A percentile compares a stretch with the other conserved stretches of the same genome.
phyloP scores from a whole-genome alignment of 2,113 vertebrate genomes.

The Aleadryas rufinucha region DNA sequence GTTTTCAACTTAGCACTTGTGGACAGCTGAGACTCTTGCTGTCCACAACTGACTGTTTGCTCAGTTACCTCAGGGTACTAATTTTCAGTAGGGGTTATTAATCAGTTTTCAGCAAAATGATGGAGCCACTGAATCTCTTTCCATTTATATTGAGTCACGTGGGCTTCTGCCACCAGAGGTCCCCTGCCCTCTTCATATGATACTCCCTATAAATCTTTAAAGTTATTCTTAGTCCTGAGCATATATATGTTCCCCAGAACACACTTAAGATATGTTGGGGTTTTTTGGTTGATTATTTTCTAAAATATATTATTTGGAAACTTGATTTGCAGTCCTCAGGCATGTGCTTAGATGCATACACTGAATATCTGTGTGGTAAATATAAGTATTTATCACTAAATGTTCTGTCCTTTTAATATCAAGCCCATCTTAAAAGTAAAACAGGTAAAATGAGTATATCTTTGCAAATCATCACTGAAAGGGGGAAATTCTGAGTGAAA shows the following conservation, averaged over 20 bases:
- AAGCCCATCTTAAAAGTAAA: neutral
- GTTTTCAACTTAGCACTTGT: neutral
- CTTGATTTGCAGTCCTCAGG: neutral
- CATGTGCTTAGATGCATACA: neutral
- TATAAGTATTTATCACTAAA: neutral
- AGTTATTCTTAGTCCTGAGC: neutral
- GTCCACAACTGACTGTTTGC: too few species aligned
- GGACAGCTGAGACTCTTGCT: neutral
- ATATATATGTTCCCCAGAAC: neutral
- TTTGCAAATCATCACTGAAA: neutral
- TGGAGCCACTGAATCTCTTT: neutral
- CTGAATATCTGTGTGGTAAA: neutral
- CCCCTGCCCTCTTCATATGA: neutral
- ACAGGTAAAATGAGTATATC: neutral
- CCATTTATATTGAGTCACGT: neutral
- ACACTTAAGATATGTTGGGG: accelerated
- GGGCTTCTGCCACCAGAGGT: neutral
- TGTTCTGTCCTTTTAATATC: neutral
- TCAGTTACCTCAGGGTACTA: neutral
- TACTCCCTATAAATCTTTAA: neutral
- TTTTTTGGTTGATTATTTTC: neutral
- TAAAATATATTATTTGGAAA: neutral
- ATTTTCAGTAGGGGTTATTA: neutral
- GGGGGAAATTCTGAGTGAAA: neutral
- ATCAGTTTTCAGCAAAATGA: neutral